A percentile compares a stretch with the other conserved stretches of the same genome.
Conservation (phyloP, 2,113 vertebrate genomes). For the Onychostruthus taczanowskii region DNA sequence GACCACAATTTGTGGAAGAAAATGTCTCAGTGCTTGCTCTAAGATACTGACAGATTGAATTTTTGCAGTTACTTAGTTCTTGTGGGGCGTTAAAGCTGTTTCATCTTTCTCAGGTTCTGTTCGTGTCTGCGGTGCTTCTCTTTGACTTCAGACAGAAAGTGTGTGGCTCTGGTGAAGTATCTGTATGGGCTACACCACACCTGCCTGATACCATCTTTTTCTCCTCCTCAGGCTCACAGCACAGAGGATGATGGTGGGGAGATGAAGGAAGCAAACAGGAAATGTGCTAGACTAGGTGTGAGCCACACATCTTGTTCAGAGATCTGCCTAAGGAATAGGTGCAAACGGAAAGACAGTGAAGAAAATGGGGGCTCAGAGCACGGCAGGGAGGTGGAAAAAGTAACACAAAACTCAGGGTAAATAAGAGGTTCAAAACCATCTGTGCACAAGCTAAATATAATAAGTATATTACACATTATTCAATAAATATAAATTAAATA, state of each 20-base stretch:
- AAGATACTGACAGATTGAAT: neutral
- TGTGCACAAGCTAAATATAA: neutral
- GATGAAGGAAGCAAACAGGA: slow-evolving; percentile 60
- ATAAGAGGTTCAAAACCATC: neutral
- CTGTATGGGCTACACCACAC: neutral
- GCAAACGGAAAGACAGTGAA: neutral
- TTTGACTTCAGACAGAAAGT: neutral
- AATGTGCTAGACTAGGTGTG: slow-evolving; percentile 38
- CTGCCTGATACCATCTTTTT: slow-evolving; percentile 4
- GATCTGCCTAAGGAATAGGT: neutral
- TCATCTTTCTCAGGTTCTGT: neutral
- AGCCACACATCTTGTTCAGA: neutral
- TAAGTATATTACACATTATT: neutral
- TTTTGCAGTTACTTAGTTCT: neutral
- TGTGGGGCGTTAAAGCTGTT: neutral
- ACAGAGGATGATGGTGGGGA: slow-evolving; percentile 1
- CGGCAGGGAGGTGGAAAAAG: neutral
- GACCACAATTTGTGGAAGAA: neutral
- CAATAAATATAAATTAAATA: neutral
- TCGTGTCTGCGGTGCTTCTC: neutral
- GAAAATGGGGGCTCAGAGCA: neutral
- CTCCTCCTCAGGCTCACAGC: neutral
- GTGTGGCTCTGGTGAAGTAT: neutral
- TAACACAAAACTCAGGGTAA: neutral
- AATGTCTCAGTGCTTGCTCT: neutral